Evolutionary conservation across 2,888 invertebrate genomes (phyloP).

Genomic region (Hipparchia semele): DNA sequence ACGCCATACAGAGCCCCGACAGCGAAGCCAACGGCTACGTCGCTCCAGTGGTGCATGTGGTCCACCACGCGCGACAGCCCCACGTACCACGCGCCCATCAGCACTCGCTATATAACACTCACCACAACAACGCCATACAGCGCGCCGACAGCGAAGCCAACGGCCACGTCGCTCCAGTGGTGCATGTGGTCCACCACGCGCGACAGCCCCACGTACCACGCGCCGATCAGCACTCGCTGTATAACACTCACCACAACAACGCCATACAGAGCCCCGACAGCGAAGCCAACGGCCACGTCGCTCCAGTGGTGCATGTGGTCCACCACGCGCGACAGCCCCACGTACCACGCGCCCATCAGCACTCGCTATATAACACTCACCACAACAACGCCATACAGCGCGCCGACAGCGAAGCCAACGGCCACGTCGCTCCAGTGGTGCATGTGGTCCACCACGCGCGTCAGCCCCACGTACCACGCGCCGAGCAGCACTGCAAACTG

Average conservation of each 20-base stretch:
- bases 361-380: constrained; percentile 58
- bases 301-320: constrained; percentile 97
- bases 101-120: constrained; percentile 40
- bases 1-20: constrained; percentile 83
- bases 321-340: constrained; percentile 90
- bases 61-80: constrained; percentile 92
- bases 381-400: constrained; percentile 80
- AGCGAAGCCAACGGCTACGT: constrained; percentile 89
- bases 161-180: constrained; percentile 94
- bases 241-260: constrained; percentile 70
- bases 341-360: constrained; percentile 87
- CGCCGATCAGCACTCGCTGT: constrained; percentile 74
- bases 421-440: constrained; percentile 96
- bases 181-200: constrained; percentile 95
- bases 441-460: constrained; percentile 93
- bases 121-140: constrained; percentile 81
- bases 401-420: constrained; percentile 86
- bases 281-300: constrained; percentile 90
- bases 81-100: constrained; percentile 88
- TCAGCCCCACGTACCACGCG: constrained; percentile 89
- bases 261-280: constrained; percentile 82
- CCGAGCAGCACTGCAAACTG: constrained; percentile 87
- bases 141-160: constrained; percentile 86
- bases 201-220: constrained; percentile 89
- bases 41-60: constrained; percentile 96